Conservation (phyloP, 2,888 invertebrate genomes). For the Amiota mariae region DNA sequence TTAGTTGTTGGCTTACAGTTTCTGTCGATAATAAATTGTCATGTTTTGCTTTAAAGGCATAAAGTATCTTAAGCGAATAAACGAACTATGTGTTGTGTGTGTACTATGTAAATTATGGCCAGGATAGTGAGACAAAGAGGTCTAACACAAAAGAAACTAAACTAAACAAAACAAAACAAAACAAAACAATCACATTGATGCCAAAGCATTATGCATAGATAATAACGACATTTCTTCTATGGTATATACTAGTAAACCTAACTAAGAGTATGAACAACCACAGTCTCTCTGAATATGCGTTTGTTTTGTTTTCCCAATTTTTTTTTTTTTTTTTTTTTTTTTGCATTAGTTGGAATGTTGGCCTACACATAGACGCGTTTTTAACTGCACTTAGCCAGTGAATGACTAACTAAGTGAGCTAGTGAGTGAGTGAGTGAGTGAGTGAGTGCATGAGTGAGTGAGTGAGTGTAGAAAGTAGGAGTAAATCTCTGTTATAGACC, state of each 20-base stretch:
- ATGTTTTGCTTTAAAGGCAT: constrained; percentile 19
- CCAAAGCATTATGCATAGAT: no score
- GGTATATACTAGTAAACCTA: no score
- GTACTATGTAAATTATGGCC: constrained; percentile 23
- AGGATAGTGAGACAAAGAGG: neutral
- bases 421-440: constrained; percentile 20
- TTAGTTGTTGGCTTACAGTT: neutral
- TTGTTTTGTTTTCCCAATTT: neutral
- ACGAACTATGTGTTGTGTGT: neutral
- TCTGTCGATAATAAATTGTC: neutral
- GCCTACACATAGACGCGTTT: neutral
- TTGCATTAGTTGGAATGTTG: neutral
- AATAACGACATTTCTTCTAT: no score
- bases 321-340: no score
- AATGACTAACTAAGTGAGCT: neutral
- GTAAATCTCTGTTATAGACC: constrained; percentile 5
- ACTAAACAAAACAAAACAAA: no score
- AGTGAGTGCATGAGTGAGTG: neutral
- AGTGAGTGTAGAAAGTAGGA: constrained; percentile 27
- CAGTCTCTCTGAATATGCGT: neutral
- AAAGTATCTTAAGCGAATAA: constrained; percentile 15
- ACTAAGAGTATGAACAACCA: no score
- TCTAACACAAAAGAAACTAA: neutral
- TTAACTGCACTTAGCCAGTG: neutral
- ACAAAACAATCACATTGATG: no score